These are phyloP conservation scores for Pseudopodoces humilis DNA, from an alignment of 2,113 vertebrate genomes.

Conservation along the genomic window DNA sequence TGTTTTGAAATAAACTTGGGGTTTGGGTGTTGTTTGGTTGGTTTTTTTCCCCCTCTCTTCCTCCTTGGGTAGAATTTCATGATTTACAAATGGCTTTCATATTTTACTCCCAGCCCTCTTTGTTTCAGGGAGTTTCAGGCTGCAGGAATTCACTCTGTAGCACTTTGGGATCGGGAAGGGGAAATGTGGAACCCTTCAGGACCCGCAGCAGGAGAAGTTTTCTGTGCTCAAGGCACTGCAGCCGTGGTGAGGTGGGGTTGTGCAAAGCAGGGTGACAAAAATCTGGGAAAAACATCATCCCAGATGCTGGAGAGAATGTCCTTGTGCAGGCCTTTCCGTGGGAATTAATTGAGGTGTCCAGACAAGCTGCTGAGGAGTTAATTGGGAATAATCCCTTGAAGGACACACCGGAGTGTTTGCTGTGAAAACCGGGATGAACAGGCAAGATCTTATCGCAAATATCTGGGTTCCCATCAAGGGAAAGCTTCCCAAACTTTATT, in stretches of 20 bases:
- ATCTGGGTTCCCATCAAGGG: background rate
- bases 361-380: background rate
- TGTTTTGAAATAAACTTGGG: background rate
- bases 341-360: background rate
- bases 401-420: accelerated
- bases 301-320: background rate
- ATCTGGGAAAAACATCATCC: background rate
- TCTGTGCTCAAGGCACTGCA: background rate
- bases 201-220: background rate
- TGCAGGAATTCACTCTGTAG: background rate
- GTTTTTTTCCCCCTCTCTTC: background rate
- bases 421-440: background rate
- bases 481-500: background rate
- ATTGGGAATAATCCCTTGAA: background rate
- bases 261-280: background rate
- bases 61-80: background rate
- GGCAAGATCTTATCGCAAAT: background rate
- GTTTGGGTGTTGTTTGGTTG: background rate
- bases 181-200: accelerated
- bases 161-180: background rate
- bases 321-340: background rate
- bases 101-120: background rate
- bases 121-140: background rate
- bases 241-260: background rate
- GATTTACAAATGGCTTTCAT: background rate